Evolutionary conservation across 2,113 vertebrate species (phyloP), one percentile per base, ranked within the genome.

Genomic region (Odontophorus gujanensis): DNA sequence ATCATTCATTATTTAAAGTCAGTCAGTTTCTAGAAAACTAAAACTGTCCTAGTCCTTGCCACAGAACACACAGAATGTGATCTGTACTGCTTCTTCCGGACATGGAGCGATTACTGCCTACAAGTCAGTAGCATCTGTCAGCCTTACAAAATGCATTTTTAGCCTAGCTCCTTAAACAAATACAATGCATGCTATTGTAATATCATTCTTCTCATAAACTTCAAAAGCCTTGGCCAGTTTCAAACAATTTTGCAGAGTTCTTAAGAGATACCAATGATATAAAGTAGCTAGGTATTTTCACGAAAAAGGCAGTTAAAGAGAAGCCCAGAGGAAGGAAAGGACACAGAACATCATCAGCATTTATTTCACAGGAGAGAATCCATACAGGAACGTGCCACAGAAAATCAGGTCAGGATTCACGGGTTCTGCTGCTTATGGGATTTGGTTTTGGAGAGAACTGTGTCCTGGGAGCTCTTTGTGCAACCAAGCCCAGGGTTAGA

Each of bases 141-240:
- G 13, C 74, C 71, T 91, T 65, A 85, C 17, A 74, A 96, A 94
- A 87, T 25, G n/a, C 18, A 82, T 79, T 89, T 89, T 81, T 48
- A 85, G 75, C 40, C 53, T 43, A 50, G 48, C 40, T 92, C 71
- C 71, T 82, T 96, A 82, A 95, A 91, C 30, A 85, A 95, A 89
- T 45, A 65, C 28, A 87, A 73, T 85, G 91, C 30, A 68, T 2
- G 2, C 59, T 87, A 85, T 65, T 92, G 74, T 78, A 78, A 78
- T 57, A 18, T 51, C 45, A 65, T 69, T 17, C 67, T 75, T 92
- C 34, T 57, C 81, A 76, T 15, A 85, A 73, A 4, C 20, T 89
- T 68, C 79, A 47, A 89, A 84, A 91, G 38, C 9, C 81, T 75
- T 57, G 74, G 43, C 42, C 74, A 79, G 26, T 51, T 77, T 57